A percentile compares a stretch with the other conserved stretches of the same genome.
Conservation (phyloP, 2,888 invertebrate genomes). For the Drosophila helvetica region DNA sequence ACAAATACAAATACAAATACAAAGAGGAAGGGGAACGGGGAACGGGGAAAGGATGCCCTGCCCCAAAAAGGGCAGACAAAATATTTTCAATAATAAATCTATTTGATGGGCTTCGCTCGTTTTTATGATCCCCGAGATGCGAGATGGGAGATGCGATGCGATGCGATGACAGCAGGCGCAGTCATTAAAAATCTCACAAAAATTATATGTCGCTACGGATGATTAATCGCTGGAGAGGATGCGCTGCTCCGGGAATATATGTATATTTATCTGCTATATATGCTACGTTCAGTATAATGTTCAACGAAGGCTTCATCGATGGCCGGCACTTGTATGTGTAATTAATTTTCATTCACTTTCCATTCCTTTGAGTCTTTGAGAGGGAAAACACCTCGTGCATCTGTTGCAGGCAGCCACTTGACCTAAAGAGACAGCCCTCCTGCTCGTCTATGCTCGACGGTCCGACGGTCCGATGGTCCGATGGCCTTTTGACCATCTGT, state of each 20-base stretch:
- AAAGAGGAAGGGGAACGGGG: too few relatives aligned
- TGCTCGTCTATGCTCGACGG: too few relatives aligned
- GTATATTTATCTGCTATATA: conserved; percentile 26
- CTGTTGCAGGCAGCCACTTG: conserved; percentile 48
- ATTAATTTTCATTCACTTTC: conserved; percentile 62
- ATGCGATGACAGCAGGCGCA: conserved; percentile 67
- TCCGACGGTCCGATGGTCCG: too few relatives aligned
- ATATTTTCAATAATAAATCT: conserved; percentile 81
- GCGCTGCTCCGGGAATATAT: not conserved
- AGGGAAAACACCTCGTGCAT: conserved; percentile 33
- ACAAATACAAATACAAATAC: conserved; percentile 75
- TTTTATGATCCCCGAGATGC: conserved; percentile 41
- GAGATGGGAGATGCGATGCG: not conserved
- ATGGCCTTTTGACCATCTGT: conserved; percentile 41
- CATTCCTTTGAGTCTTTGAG: conserved; percentile 1
- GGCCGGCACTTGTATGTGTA: conserved; percentile 40
- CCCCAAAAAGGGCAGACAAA: conserved; percentile 55
- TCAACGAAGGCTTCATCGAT: conserved; percentile 9
- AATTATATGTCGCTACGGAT: conserved; percentile 64
- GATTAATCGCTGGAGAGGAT: conserved; percentile 72
- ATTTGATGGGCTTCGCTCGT: conserved; percentile 70
- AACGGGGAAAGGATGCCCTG: not conserved
- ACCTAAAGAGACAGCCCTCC: conserved; percentile 8
- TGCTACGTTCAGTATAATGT: not conserved
- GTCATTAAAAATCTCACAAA: conserved; percentile 80